Evolutionary conservation across 64 coral and sea anemone species (phyloP).

Genomic region (Trachythela sp.): DNA sequence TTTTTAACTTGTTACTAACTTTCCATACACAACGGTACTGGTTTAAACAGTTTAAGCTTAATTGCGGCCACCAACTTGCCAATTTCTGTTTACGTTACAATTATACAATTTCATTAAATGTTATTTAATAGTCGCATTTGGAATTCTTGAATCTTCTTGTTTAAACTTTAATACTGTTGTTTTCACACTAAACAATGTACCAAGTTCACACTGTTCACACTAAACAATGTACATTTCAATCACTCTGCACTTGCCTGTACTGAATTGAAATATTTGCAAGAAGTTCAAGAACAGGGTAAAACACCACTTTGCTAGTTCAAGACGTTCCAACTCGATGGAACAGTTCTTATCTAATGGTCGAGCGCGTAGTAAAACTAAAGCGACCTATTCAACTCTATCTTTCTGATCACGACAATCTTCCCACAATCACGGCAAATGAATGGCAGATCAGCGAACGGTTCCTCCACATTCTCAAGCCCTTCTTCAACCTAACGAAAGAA

Average conservation of each 20-base stretch:
- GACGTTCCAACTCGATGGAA: background rate
- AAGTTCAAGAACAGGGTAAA: background rate
- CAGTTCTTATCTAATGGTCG: background rate
- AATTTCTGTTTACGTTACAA: too few relatives aligned
- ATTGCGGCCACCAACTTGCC: too few relatives aligned
- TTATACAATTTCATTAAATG: too few relatives aligned
- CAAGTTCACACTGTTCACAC: too few relatives aligned
- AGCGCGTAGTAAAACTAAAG: background rate
- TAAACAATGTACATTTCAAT: background rate
- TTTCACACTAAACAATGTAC: too few relatives aligned
- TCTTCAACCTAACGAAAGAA: background rate
- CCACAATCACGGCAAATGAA: background rate
- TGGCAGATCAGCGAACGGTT: background rate
- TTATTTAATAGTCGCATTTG: too few relatives aligned
- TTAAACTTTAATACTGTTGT: too few relatives aligned
- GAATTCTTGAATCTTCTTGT: too few relatives aligned
- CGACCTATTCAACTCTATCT: background rate
- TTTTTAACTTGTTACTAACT: too few relatives aligned
- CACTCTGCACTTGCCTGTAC: background rate
- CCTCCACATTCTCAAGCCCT: background rate
- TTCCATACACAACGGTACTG: too few relatives aligned
- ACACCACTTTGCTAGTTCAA: background rate
- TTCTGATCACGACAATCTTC: too few relatives aligned
- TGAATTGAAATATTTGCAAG: background rate
- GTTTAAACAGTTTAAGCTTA: too few relatives aligned